phyloP scores from a whole-genome alignment of 1,140 invertebrate genomes.

The Heliconius congener region DNA sequence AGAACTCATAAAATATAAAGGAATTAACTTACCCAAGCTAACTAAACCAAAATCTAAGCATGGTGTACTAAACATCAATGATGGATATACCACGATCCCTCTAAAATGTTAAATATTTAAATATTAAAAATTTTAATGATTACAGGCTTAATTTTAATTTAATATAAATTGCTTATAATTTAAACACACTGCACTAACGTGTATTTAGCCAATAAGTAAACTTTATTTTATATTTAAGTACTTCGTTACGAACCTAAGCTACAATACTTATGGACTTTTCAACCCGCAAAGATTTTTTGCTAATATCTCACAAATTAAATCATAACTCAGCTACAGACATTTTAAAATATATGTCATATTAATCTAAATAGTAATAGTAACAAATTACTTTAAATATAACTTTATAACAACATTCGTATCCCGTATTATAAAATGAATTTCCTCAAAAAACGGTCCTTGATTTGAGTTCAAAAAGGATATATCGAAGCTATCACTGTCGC shows the following conservation, averaged over 20 bases:
- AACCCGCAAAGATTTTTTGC: too few relatives aligned
- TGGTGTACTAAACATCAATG: conserved; percentile 65
- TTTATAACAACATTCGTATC: conserved; percentile 65
- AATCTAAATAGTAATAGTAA: not conserved
- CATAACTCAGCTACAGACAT: too few relatives aligned
- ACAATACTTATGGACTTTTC: too few relatives aligned
- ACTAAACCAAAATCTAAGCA: conserved; percentile 69
- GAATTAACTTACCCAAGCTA: conserved; percentile 60
- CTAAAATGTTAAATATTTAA: conserved; percentile 45
- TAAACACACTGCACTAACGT: too few relatives aligned
- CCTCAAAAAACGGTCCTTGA: conserved; percentile 74
- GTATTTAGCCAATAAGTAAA: too few relatives aligned
- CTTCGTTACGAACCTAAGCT: too few relatives aligned
- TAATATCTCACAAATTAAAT: too few relatives aligned
- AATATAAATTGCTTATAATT: too few relatives aligned
- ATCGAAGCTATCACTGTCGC: conserved; percentile 61
- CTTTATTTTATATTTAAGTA: too few relatives aligned
- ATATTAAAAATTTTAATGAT: not conserved
- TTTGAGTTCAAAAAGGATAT: conserved; percentile 71
- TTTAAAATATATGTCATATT: not conserved
- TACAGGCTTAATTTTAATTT: not conserved
- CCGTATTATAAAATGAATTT: conserved; percentile 66
- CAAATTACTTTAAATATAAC: conserved; percentile 70
- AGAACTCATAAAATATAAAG: not conserved
- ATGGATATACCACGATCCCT: conserved; percentile 70